Evolutionary conservation across 2,113 vertebrate species (phyloP), one percentile per base, ranked within the genome.

Genomic region (Cercocebus atys): DNA sequence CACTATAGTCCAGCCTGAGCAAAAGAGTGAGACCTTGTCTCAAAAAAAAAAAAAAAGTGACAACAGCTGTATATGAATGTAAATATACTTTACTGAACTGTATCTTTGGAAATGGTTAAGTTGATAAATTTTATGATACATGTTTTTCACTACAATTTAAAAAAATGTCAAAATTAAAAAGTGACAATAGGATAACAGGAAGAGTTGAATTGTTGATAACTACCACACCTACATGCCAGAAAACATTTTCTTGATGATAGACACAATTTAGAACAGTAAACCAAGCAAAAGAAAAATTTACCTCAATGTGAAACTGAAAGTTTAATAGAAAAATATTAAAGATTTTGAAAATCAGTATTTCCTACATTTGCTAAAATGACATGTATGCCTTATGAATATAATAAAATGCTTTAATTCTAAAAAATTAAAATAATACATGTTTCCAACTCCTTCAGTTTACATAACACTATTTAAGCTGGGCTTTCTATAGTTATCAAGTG

Each of bases 271-370:
- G 22, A 90, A 90, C 0, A 83, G 22, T 72, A 86, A 87, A 55
- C 9, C 43, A 88, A 89, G 30, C 14, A 86, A 92, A 92, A 20
- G 10, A 25, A 94, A 94, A 89, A 97, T 78, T 61, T 82, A 83
- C 61, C 14, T 93, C 40, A 66, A 72, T 88, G 27, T 88, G 61
- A 96, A 96, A 90, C 27, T 90, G 59, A 59, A 86, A 75, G 25
- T 78, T 76, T 82, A 94, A 93, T 20, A 86, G 40, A 68, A 75
- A 93, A 82, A 70, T 2, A 40, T 76, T 14, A 92, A 84, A n/a
- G n/a, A 59, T 70, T 61, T 75, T 86, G 90, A 4, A 93, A 79
- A 93, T 32, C 8, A 61, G 2, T 68, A 68, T 38, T 96, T 75
- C 45, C 64, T 82, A 88, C 7, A 82, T 90, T 86, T 94, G 35